Evolutionary conservation across 2,113 vertebrate genomes (phyloP).

Genomic region (Cairina moschata): DNA sequence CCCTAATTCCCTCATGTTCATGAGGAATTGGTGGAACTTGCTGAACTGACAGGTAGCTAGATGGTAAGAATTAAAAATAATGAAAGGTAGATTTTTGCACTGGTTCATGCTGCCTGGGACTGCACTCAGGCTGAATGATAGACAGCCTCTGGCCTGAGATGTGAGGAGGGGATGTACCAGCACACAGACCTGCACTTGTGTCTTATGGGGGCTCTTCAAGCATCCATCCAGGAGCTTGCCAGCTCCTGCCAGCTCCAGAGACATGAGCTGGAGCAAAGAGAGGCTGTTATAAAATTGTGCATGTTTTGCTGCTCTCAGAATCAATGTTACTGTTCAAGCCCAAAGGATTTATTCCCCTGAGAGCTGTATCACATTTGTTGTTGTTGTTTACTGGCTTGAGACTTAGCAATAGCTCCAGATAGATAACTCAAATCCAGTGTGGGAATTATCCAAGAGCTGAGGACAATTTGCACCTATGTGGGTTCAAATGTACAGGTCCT

Average conservation of each 20-base stretch:
- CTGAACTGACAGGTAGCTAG: not conserved
- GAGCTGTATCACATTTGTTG: not conserved
- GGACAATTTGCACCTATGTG: not conserved
- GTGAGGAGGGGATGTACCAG: not conserved
- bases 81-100: not conserved
- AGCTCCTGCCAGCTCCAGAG: not conserved
- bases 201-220: not conserved
- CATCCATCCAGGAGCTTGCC: not conserved
- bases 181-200: not conserved
- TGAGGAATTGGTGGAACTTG: not conserved
- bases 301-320: not conserved
- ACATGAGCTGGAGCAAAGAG: not conserved
- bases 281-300: not conserved
- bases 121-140: not conserved
- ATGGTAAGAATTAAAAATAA: not conserved
- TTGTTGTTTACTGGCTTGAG: not conserved
- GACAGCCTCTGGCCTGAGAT: not conserved
- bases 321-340: not conserved
- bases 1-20: not conserved
- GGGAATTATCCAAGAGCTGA: not conserved
- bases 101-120: no score
- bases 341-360: not conserved
- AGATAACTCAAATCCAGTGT: accelerated
- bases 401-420: not conserved
- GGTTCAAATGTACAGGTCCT: not conserved